Evolutionary conservation across 2,888 invertebrate genomes (phyloP).

Genomic region (Cryptocheilus praepositus): DNA sequence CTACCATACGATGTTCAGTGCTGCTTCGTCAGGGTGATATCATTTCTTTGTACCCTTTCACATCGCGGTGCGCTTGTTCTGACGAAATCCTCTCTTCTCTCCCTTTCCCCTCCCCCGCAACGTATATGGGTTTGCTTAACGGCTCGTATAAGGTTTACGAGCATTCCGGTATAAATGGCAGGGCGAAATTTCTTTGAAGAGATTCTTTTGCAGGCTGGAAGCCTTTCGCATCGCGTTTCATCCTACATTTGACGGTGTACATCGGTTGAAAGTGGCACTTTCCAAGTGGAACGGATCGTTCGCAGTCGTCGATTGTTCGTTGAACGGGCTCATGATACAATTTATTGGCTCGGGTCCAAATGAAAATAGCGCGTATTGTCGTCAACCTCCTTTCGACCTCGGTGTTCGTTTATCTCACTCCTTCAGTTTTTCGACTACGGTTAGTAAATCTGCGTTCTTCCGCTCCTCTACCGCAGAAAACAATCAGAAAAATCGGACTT

Average conservation of each 20-base stretch:
- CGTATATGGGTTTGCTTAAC: slow-evolving; percentile 53
- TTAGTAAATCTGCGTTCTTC: too few species aligned
- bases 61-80: too few species aligned
- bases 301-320: slow-evolving; percentile 10
- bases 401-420: background rate
- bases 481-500: too few species aligned
- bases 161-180: slow-evolving; percentile 31
- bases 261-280: background rate
- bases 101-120: background rate
- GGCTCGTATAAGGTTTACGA: slow-evolving; percentile 57
- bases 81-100: slow-evolving; percentile 7
- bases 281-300: background rate
- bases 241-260: slow-evolving; percentile 12
- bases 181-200: slow-evolving; percentile 50
- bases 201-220: slow-evolving; percentile 22
- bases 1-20: background rate
- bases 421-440: background rate
- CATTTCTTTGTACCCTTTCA: too few species aligned
- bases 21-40: too few species aligned
- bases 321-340: slow-evolving; percentile 4
- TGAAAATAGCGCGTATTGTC: slow-evolving; percentile 20
- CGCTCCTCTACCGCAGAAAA: too few species aligned
- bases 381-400: background rate
- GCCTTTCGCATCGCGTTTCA: background rate
- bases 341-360: slow-evolving; percentile 28